A percentile compares a stretch with the other conserved stretches of the same genome.
Conservation (phyloP, 2,888 invertebrate genomes). For the Ecdyonurus torrentis region DNA sequence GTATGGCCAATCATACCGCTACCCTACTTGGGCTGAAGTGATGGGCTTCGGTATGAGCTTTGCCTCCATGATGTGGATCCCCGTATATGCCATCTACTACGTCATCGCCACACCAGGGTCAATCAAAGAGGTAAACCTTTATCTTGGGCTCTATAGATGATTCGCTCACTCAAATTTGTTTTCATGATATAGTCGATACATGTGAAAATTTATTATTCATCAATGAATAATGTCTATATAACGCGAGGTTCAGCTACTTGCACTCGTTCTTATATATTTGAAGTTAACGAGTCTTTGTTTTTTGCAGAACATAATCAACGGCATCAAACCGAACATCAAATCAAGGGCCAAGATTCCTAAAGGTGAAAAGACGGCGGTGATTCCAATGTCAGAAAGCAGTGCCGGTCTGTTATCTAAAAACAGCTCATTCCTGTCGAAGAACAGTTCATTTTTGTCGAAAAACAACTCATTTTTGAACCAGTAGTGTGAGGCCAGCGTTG, state of each 20-base stretch:
- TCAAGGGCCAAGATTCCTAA: constrained; percentile 26
- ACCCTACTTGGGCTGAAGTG: constrained; percentile 42
- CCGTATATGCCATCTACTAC: constrained; percentile 42
- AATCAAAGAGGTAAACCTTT: constrained; percentile 32
- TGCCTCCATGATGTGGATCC: constrained; percentile 48
- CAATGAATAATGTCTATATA: too few species aligned
- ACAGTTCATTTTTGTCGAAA: too few species aligned
- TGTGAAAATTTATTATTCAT: too few species aligned
- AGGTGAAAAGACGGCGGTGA: constrained; percentile 26
- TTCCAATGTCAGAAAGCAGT: constrained; percentile 33
- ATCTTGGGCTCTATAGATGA: too few species aligned
- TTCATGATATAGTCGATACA: too few species aligned
- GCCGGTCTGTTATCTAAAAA: constrained; percentile 27
- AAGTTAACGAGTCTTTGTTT: too few species aligned
- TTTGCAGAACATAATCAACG: constrained; percentile 31
- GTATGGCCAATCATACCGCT: constrained; percentile 36
- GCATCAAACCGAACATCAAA: constrained; percentile 31
- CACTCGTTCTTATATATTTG: too few species aligned
- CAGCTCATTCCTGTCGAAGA: constrained; percentile 21
- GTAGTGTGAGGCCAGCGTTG: neutral
- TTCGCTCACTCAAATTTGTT: too few species aligned
- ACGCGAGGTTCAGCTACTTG: too few species aligned
- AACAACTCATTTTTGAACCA: neutral
- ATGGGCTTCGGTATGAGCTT: constrained; percentile 41
- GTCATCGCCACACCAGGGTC: constrained; percentile 32